These are phyloP conservation scores for Amphiura filiformis DNA, from an alignment of 35 echinoderm and acorn worm genomes.

Conservation along the genomic window DNA sequence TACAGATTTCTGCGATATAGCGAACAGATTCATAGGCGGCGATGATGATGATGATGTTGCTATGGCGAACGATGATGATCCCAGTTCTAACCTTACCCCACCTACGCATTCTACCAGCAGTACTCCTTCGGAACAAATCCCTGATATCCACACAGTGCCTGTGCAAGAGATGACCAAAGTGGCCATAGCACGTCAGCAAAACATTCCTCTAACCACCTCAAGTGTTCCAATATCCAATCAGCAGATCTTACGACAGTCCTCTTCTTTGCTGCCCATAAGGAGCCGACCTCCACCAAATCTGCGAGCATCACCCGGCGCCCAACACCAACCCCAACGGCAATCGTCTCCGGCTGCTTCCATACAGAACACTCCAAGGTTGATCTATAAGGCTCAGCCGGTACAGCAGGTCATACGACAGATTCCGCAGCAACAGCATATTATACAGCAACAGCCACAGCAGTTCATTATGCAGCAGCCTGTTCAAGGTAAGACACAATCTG, in stretches of 20 bases:
- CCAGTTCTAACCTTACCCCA: neutral
- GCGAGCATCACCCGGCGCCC: neutral
- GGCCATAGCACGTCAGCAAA: neutral
- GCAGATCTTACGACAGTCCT: neutral
- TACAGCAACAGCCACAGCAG: neutral
- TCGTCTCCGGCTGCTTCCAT: neutral
- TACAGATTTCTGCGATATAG: conserved; percentile 59
- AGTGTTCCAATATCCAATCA: neutral
- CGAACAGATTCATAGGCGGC: conserved; percentile 40
- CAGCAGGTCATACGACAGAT: neutral
- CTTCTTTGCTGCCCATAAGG: neutral
- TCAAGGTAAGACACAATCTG: conserved; percentile 3
- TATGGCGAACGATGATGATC: neutral
- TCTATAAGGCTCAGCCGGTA: neutral
- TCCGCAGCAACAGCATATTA: neutral
- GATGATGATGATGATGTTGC: neutral
- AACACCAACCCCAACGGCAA: neutral
- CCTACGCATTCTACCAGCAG: neutral
- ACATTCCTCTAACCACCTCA: neutral
- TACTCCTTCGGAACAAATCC: neutral
- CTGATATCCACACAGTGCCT: neutral
- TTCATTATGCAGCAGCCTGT: neutral
- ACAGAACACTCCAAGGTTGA: neutral
- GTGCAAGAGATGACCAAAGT: conserved; percentile 2
- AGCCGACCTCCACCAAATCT: neutral